phyloP scores from a whole-genome alignment of 2,113 vertebrate species.

The Oryzias melastigma region DNA sequence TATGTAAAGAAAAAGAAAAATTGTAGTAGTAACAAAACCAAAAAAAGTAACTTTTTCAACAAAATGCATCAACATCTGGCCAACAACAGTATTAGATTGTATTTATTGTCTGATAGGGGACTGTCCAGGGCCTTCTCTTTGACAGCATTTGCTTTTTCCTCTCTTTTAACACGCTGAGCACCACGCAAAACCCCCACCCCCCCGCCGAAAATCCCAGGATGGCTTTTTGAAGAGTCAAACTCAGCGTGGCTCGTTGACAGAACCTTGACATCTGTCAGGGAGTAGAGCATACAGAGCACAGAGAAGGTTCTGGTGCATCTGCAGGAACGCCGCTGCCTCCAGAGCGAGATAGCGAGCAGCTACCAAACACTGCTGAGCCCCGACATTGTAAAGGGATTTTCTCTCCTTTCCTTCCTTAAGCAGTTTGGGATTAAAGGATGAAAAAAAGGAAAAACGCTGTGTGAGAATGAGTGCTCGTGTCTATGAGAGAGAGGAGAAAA shows the following conservation, averaged over 20 bases:
- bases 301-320: conserved; percentile 37
- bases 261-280: conserved; percentile 48
- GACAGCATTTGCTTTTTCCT: conserved; percentile 20
- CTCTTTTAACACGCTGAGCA: conserved; percentile 7
- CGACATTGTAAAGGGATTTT: conserved; percentile 76
- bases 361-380: conserved; percentile 69
- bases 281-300: conserved; percentile 34
- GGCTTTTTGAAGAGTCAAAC: conserved; percentile 38
- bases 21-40: not conserved
- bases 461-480: conserved; percentile 34
- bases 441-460: conserved; percentile 45
- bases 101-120: conserved; percentile 33
- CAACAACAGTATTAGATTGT: not conserved
- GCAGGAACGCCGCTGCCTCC: conserved; percentile 44
- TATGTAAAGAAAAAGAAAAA: conserved; percentile 6
- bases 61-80: conserved; percentile 21
- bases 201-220: conserved; percentile 21
- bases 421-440: conserved; percentile 78
- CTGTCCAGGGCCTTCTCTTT: conserved; percentile 5
- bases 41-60: conserved; percentile 16
- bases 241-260: conserved; percentile 37
- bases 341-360: conserved; percentile 54
- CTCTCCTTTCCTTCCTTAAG: conserved; percentile 73
- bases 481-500: conserved; percentile 18
- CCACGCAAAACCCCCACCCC: conserved; percentile 14